These are phyloP conservation scores for Allophyes oxyacanthae DNA, from an alignment of 2,888 invertebrate species.

Conservation along the genomic window DNA sequence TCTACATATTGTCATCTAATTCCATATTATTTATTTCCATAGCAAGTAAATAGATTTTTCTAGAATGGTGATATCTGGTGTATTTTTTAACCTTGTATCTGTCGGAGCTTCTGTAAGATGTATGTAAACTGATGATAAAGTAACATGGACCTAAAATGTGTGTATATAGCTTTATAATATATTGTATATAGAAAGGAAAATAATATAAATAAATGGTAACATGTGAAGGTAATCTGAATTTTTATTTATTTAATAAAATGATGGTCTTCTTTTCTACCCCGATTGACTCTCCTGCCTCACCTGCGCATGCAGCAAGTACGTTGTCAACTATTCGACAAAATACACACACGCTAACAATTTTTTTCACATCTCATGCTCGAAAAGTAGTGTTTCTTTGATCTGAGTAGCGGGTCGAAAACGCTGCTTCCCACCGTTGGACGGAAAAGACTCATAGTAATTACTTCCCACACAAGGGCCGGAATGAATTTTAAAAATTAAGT, in stretches of 20 bases:
- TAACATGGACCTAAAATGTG: slow-evolving; percentile 84
- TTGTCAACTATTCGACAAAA: too few relatives aligned
- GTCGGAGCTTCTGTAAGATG: slow-evolving; percentile 56
- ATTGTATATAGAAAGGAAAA: slow-evolving; percentile 79
- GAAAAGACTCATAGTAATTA: too few relatives aligned
- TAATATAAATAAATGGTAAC: slow-evolving; percentile 74
- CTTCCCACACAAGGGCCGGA: too few relatives aligned
- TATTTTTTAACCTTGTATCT: slow-evolving; percentile 54
- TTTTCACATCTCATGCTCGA: too few relatives aligned
- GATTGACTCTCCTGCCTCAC: too few relatives aligned
- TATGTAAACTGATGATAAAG: slow-evolving; percentile 58
- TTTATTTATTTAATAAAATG: slow-evolving; percentile 3
- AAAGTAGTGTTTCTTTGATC: too few relatives aligned
- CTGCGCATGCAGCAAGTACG: too few relatives aligned
- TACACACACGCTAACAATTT: too few relatives aligned
- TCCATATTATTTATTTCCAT: slow-evolving; percentile 55
- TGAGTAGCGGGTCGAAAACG: too few relatives aligned
- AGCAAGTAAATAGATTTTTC: slow-evolving; percentile 43
- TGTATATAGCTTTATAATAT: slow-evolving; percentile 82
- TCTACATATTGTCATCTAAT: slow-evolving; percentile 38
- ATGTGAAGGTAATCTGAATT: slow-evolving; percentile 54
- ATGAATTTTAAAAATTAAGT: too few relatives aligned
- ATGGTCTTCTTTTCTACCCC: too few relatives aligned
- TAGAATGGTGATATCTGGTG: slow-evolving; percentile 49
- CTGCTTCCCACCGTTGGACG: too few relatives aligned